Base-by-base conservation (phyloP, 2,888 invertebrate species). In the Fragum whitleyi region DNA sequence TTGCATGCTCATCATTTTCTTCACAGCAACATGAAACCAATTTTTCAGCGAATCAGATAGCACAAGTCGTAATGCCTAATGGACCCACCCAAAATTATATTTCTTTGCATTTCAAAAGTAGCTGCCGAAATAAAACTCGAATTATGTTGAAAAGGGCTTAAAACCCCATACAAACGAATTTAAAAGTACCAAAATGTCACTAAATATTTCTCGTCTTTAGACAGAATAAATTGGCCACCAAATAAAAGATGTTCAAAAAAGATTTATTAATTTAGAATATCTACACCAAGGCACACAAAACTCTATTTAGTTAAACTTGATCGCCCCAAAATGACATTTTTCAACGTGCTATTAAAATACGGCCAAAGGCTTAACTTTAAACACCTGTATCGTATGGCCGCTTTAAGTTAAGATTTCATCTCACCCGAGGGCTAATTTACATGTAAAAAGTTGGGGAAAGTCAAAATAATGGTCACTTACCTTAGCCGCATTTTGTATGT, bases 291-390 rank as follows among this genome's bases (percentile, higher is more conserved):
- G 14, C 14, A 47, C 47, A 47, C 47, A 19, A 47, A 9, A 47
- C 16, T 47, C 47, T 47, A 14, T 47, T 47, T 47, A 47, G 47
- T 47, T 47, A n/a, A 14, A 47, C 47, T 47, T 47, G 47, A 47
- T 47, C 14, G 47, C 47, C 47, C 47, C 47, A 3, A 47, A 47
- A 47, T 47, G 47, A 47, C 47, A 47, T 47, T 47, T 47, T 47
- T 47, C 47, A 47, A 47, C 47, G n/a, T 47, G 47, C n/a, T 47
- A 47, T 47, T 47, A 47, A 47, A 47, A 47, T 47, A 47, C 47
- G n/a, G 16, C 47, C n/a, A 19, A 5, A n/a, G 47, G 47, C 47
- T 47, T 47, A 47, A 47, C 47, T 47, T 47, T 47, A 47, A 47
- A 47, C 47, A 47, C 47, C 47, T 47, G 47, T 47, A 47, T 47